These are phyloP conservation scores for Lithodes maja DNA, from an alignment of 2,888 invertebrate species.

Conservation along the genomic window DNA sequence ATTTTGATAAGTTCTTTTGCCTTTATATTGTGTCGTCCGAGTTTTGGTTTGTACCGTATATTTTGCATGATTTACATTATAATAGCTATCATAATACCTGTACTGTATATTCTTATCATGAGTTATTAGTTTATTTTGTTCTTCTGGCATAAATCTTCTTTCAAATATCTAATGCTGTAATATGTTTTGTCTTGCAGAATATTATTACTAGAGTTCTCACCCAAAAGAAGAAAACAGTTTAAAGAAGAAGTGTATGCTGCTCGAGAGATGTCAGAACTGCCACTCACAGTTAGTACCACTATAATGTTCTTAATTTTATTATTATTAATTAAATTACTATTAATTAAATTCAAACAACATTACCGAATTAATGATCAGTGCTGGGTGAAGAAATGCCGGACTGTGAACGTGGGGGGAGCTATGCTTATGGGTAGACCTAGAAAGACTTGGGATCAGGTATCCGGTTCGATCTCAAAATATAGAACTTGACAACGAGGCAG, in stretches of 20 bases:
- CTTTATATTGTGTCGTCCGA: too few species aligned
- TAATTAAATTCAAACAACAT: too few species aligned
- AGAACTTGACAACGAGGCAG: too few species aligned
- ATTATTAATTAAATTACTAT: too few species aligned
- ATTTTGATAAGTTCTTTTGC: too few species aligned
- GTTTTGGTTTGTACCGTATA: neutral
- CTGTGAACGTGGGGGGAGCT: too few species aligned
- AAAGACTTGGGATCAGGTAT: too few species aligned
- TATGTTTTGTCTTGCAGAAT: slow-evolving; percentile 25
- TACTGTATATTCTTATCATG: neutral
- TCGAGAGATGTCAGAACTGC: slow-evolving; percentile 45
- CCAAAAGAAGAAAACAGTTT: slow-evolving; percentile 27
- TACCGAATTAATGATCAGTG: too few species aligned
- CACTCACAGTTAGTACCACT: slow-evolving; percentile 37
- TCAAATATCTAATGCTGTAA: neutral
- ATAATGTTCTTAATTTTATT: too few species aligned
- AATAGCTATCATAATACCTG: neutral
- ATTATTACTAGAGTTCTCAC: slow-evolving; percentile 37
- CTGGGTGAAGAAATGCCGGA: too few species aligned
- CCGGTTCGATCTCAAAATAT: too few species aligned
- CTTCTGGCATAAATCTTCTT: neutral
- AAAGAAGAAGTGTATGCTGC: slow-evolving; percentile 44
- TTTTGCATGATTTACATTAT: neutral
- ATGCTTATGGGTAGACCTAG: too few species aligned
- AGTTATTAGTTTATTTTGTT: neutral